Conservation (phyloP, 2,888 invertebrate species). For the Tenthredo distinguenda region DNA sequence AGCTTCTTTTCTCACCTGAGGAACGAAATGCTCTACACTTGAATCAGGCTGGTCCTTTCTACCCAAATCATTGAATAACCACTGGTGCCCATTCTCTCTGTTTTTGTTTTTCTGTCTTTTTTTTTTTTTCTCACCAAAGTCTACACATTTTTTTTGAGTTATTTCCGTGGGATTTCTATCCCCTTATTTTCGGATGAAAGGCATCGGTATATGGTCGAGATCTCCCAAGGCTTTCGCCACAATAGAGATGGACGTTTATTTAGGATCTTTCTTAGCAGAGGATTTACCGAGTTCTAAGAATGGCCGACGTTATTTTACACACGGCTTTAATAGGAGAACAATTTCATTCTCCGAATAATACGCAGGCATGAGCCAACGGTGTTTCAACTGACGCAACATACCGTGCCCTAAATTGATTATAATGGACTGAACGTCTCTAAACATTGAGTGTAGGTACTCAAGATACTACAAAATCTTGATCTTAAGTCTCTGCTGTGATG, state of each 20-base stretch:
- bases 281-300: constrained; percentile 2
- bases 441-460: not conserved
- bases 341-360: not conserved
- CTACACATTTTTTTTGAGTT: not conserved
- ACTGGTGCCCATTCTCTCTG: not conserved
- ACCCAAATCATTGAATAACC: not conserved
- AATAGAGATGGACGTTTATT: constrained; percentile 2
- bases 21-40: not conserved
- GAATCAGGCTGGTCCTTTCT: not conserved
- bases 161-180: not conserved
- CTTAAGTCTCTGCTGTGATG: not conserved
- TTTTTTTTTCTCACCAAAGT: not conserved
- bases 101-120: not conserved
- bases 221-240: not conserved
- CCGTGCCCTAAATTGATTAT: constrained; percentile 4
- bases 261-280: not conserved
- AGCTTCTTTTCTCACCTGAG: not conserved
- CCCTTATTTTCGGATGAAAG: not conserved
- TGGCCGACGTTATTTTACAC: not conserved
- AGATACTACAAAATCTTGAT: not conserved
- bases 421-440: not conserved
- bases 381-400: not conserved
- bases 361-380: not conserved
- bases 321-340: not conserved
- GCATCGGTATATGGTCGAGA: not conserved